Base-by-base conservation (phyloP, 2,888 invertebrate genomes). In the Xanthia togata region DNA sequence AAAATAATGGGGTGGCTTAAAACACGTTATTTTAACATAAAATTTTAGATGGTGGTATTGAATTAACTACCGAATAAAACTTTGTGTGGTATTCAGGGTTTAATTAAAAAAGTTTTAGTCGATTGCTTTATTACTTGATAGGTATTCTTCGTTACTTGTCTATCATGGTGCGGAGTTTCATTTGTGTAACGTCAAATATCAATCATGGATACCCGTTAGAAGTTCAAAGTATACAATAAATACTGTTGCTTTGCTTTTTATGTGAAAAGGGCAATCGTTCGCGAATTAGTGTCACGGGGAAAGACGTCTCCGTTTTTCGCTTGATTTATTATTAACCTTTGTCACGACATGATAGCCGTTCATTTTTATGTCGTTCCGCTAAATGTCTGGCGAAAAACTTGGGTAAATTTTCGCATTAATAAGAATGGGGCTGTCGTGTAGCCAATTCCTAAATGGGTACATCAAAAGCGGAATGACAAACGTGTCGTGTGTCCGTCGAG, bases 81-180 rank as follows among this genome's bases (percentile, higher is more conserved):
- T 82, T 87, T 81, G 68, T 76, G 76, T 73, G 74, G 80, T 77
- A 70, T 81, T 62, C 65, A 60, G 26, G 73, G 78, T 86, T 86
- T 86, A 89, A 87, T 88, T 86, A 82, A 88, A 87, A 87, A 88
- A 88, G 78, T 90, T 88, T 84, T 23, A 50, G 67, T 74, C 73
- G 81, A 85, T 82, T 85, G 76, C 74, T 88, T 85, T 80, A 86
- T 78, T 83, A 78, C 82, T 82, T 81, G 55, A 81, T 84, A 81
- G 79, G 74, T 84, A 84, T 78, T 80, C 57, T 73, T 68, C 72
- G 73, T 86, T 72, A 63, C 77, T 73, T 82, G 86, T 83, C 79
- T 75, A 76, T 85, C 80, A 78, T 60, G 26, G 60, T 44, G 26
- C 41, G 53, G 67, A 55, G 70, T 77, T 83, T 87, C 62, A 73